Base-by-base conservation (phyloP, 2,113 vertebrate species). In the Aegithalos caudatus region DNA sequence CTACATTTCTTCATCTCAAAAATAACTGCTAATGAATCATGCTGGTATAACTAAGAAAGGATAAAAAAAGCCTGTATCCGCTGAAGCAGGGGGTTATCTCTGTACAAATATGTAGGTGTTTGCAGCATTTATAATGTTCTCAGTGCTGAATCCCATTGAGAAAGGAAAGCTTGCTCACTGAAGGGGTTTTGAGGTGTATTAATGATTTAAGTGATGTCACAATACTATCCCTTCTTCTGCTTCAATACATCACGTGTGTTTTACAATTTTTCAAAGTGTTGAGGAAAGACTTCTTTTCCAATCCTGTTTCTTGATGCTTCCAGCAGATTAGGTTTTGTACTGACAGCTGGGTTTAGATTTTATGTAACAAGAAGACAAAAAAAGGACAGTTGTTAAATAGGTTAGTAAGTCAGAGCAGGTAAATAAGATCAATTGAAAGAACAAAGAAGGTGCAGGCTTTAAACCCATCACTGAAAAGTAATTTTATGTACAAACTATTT, bases 11-110 rank as follows among this genome's bases (percentile, higher is more conserved):
- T 83, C 95, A 85, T 89, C 94, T 94, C 94, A 89, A 90, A 96
- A 95, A 95, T 95, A 95, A 97, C 91, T 56, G 92, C 80, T 97
- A 94, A 97, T 98, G 98, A 98, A 97, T 98, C 98, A 98, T 80
- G 77, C 95, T 94, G 95, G 94, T 97, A 98, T 94, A 98, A 98
- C 97, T 97, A 98, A 97, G 95, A 65, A 62, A 35, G 83, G 96
- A 97, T 98, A 95, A 97, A 98, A 98, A 97, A 97, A 95, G 95
- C 53, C 64, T 12, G 33, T 37, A 96, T 85, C 89, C 5, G 91
- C 92, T 81, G 47, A 54, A 92, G 50, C 64, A 67, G 70, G 94
- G 95, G 98, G 97, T 97, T 97, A 97, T 96, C 97, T 97, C 91
- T 95, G 97, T 96, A 94, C 95, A 96, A 95, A 95, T 69, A 94